phyloP scores from a whole-genome alignment of 2,797 vertebrate species.

The Anabas testudineus region DNA sequence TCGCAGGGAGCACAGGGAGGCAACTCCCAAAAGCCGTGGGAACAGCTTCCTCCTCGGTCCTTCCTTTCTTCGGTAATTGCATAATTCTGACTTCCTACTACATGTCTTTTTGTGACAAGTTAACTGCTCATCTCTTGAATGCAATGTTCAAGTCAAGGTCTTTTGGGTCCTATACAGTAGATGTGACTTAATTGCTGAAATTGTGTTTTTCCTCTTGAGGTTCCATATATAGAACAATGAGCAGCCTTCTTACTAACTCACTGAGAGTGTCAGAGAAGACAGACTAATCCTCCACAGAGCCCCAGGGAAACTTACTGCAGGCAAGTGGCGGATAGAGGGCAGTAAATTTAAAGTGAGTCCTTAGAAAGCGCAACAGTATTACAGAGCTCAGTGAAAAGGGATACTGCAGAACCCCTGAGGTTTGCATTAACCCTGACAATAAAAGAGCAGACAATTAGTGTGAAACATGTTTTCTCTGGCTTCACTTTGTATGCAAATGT shows the following conservation, averaged over 20 bases:
- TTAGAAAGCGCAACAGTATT: conserved; percentile 77
- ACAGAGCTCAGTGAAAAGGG: conserved; percentile 78
- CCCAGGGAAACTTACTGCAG: conserved; percentile 69
- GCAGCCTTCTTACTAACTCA: conserved; percentile 67
- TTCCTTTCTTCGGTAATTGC: conserved; percentile 36
- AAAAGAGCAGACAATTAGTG: conserved; percentile 87
- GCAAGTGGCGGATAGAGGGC: conserved; percentile 82
- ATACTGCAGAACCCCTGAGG: conserved; percentile 81
- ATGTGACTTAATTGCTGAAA: conserved; percentile 64
- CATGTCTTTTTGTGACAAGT: conserved; percentile 51
- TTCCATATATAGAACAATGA: conserved; percentile 67
- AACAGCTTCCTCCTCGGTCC: conserved; percentile 46
- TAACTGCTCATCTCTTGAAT: conserved; percentile 50
- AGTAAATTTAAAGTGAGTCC: conserved; percentile 83
- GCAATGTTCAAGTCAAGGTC: conserved; percentile 36
- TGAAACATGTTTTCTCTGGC: conserved; percentile 86
- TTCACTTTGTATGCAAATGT: conserved; percentile 90
- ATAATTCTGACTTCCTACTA: conserved; percentile 42
- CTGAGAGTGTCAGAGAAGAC: conserved; percentile 71
- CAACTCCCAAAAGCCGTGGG: conserved; percentile 65
- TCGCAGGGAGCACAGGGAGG: conserved; percentile 50
- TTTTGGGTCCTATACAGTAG: conserved; percentile 29
- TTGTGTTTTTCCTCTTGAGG: conserved; percentile 69
- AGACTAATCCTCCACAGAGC: conserved; percentile 68
- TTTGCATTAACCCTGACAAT: conserved; percentile 85